Evolutionary conservation across 2,113 vertebrate species (phyloP).

Genomic region (Trichechus manatus): DNA sequence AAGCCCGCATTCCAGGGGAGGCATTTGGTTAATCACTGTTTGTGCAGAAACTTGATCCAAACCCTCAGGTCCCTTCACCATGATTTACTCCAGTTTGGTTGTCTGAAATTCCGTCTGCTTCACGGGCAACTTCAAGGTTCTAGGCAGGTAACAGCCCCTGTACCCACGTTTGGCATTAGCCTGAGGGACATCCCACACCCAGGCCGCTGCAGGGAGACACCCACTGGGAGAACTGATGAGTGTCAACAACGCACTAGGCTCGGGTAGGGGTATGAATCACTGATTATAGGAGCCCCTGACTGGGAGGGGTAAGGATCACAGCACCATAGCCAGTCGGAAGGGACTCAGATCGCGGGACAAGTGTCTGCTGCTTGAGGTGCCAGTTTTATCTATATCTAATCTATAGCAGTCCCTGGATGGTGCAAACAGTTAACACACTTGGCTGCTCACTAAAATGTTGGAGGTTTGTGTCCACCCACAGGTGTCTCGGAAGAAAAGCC

Average conservation of each 20-base stretch:
- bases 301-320: background rate
- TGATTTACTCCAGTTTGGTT: slow-evolving; percentile 82
- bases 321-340: accelerated
- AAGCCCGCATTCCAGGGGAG: slow-evolving; percentile 90
- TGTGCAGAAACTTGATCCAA: slow-evolving; percentile 88
- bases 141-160: background rate
- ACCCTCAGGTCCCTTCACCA: slow-evolving; percentile 85
- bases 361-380: background rate
- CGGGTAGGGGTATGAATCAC: background rate
- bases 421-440: too few relatives aligned
- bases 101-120: slow-evolving; percentile 81
- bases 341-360: accelerated
- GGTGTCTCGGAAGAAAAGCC: too few relatives aligned
- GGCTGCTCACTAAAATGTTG: too few relatives aligned
- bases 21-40: slow-evolving; percentile 90
- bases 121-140: slow-evolving; percentile 63
- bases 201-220: accelerated
- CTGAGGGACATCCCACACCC: background rate
- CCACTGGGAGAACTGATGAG: background rate
- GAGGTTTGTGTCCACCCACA: too few relatives aligned
- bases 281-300: accelerated
- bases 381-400: too few relatives aligned
- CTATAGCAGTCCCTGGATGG: too few relatives aligned
- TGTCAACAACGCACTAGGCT: accelerated
- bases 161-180: accelerated